Percentiles rank a stretch among this genome's conserved stretches.
phyloP scores from a whole-genome alignment of 1,140 invertebrate species.

The Druon quercuslanigerum region DNA sequence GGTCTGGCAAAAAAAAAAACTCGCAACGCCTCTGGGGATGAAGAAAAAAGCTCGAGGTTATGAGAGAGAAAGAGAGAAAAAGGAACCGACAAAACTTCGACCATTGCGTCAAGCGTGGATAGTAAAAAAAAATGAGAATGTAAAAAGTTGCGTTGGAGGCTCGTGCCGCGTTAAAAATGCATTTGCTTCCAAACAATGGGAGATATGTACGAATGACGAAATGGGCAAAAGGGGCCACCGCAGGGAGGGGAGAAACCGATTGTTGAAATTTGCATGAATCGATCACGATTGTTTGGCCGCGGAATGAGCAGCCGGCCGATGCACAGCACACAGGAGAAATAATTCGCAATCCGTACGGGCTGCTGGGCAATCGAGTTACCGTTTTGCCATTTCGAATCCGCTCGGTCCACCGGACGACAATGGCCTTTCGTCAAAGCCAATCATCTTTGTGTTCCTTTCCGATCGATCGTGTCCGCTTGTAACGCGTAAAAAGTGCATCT shows the following conservation, averaged over 20 bases:
- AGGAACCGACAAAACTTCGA: neutral
- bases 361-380: constrained; percentile 70
- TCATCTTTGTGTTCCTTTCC: constrained; percentile 71
- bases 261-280: constrained; percentile 73
- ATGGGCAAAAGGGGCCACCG: constrained; percentile 53
- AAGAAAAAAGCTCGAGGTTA: neutral
- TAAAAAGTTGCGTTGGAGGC: constrained; percentile 48
- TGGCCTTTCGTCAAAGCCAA: constrained; percentile 68
- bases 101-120: neutral
- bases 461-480: constrained; percentile 53
- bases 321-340: constrained; percentile 67
- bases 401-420: constrained; percentile 71
- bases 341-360: constrained; percentile 69
- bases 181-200: constrained; percentile 64
- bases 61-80: neutral
- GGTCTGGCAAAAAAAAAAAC: constrained; percentile 47
- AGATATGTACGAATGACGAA: constrained; percentile 60
- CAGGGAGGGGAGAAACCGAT: constrained; percentile 56
- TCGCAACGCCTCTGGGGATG: neutral
- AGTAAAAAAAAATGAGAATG: constrained; percentile 36
- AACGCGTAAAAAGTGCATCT: constrained; percentile 40
- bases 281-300: constrained; percentile 71
- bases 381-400: constrained; percentile 72
- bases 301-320: constrained; percentile 61
- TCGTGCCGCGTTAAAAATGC: constrained; percentile 57